Conservation (phyloP, 2,797 vertebrate genomes). For the Ceyx erithaca region DNA sequence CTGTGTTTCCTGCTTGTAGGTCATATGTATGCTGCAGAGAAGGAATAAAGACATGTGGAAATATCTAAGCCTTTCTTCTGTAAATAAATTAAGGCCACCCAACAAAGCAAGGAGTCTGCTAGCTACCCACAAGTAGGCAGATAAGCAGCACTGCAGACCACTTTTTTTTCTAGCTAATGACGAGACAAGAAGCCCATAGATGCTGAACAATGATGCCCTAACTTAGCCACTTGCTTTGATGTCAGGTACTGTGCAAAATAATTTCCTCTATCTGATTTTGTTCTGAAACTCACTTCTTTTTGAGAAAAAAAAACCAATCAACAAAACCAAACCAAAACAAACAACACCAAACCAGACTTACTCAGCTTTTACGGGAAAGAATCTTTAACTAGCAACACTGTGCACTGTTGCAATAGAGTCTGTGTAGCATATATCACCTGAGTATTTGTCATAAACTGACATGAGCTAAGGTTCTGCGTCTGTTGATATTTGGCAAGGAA, state of each 20-base stretch:
- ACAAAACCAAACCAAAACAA: too few species aligned
- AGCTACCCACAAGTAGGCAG: slow-evolving; percentile 48
- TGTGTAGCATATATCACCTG: slow-evolving; percentile 78
- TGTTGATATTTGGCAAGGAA: slow-evolving; percentile 72
- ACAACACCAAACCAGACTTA: neutral
- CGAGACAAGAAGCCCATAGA: neutral
- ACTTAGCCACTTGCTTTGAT: slow-evolving; percentile 50
- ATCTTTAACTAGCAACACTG: slow-evolving; percentile 69
- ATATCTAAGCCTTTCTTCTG: slow-evolving; percentile 43
- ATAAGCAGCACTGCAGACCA: slow-evolving; percentile 32
- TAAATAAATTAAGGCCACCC: slow-evolving; percentile 77
- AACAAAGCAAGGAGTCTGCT: slow-evolving; percentile 68
- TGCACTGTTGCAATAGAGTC: slow-evolving; percentile 67
- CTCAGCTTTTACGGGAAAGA: slow-evolving; percentile 66
- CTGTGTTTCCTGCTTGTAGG: neutral
- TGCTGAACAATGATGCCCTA: slow-evolving; percentile 19
- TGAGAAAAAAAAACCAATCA: neutral
- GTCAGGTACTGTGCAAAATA: slow-evolving; percentile 72
- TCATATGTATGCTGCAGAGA: slow-evolving; percentile 2
- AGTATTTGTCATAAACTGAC: slow-evolving; percentile 81
- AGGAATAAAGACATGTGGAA: slow-evolving; percentile 33
- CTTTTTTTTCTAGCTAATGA: neutral
- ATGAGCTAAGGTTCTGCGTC: slow-evolving; percentile 78
- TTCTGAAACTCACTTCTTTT: slow-evolving; percentile 39
- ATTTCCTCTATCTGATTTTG: slow-evolving; percentile 27